Evolutionary conservation across 2,888 invertebrate species (phyloP), one percentile per base, ranked within the genome.

Genomic region (Ditylenchus weischeri): DNA sequence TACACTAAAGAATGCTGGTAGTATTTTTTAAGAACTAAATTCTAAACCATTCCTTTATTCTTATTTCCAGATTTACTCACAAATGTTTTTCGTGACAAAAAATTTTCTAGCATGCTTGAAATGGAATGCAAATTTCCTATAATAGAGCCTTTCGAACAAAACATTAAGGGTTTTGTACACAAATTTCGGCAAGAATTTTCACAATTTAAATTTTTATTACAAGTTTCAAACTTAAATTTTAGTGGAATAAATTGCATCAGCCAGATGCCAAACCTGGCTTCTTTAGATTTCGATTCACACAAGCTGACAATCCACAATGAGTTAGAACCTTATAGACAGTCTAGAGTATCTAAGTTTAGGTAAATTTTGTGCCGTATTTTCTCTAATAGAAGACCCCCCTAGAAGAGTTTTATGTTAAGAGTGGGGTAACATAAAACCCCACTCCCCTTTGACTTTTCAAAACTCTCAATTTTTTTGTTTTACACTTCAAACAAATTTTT

Each of bases 261-360:
- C 7, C 47, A 57, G 35, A 68, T 69, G 66, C 69, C 72, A 13
- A 72, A 72, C 23, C 38, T 72, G 36, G 72, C 72, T 10, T 63
- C 50, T 13, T 23, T 72, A 6, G 65, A 64, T 29, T 35, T 59
- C 21, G 72, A 65, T 19, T 62, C 72, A n/a, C 50, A 69, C 49
- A 54, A 61, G 13, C 51, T 72, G 15, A 64, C 57, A 18, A 69
- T 72, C 21, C 66, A 67, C 13, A 49, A 68, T 48, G 72, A 72
- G 43, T 58, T 72, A 15, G 72, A 72, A 13, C 58, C 66, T 29
- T 59, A 54, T 38, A 64, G 69, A 35, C 54, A 54, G 60, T 35
- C 43, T 15, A 60, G 57, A 43, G 57, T 54, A 23, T 58, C 67
- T 6, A 35, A 57, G 15, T 74, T 71, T 51, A 59, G 51, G 71